phyloP scores from a whole-genome alignment of 2,888 invertebrate genomes.

The Itoplectis maculator region DNA sequence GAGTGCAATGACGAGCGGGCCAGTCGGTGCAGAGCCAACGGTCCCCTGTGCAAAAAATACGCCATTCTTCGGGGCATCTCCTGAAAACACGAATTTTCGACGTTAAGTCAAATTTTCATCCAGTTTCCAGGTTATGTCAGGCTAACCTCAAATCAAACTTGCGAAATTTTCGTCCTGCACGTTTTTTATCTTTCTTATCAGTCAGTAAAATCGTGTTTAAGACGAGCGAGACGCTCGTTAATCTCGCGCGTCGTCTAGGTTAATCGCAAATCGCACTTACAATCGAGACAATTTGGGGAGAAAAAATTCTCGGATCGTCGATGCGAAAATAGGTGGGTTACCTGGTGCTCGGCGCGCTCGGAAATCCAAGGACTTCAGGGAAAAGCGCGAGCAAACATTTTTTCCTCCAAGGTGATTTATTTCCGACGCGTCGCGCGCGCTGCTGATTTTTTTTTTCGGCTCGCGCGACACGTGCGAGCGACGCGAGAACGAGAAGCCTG shows the following conservation, averaged over 20 bases:
- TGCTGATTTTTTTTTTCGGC: background rate
- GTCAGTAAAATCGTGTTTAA: too few relatives aligned
- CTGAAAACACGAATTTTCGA: constrained; percentile 25
- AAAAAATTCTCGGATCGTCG: background rate
- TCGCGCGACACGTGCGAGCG: background rate
- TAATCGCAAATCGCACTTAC: too few relatives aligned
- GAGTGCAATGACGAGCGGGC: constrained; percentile 39
- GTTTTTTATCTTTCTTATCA: too few relatives aligned
- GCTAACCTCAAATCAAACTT: too few relatives aligned
- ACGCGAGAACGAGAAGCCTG: background rate
- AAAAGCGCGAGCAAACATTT: constrained; percentile 57
- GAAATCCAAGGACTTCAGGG: constrained; percentile 43
- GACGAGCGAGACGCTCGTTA: too few relatives aligned
- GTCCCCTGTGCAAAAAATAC: constrained; percentile 33
- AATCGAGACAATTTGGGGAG: too few relatives aligned
- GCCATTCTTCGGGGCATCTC: constrained; percentile 57
- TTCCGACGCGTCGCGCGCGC: constrained; percentile 47
- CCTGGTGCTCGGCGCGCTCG: constrained; percentile 21
- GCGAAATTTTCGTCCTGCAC: too few relatives aligned
- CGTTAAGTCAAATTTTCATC: too few relatives aligned
- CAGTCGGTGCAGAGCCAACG: constrained; percentile 24
- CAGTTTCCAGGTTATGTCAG: too few relatives aligned
- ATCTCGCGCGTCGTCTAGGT: too few relatives aligned
- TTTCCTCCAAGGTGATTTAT: constrained; percentile 66
- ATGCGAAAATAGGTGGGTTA: constrained; percentile 22